Evolutionary conservation across 1,140 invertebrate genomes (phyloP).

Genomic region (Myzus persicae): DNA sequence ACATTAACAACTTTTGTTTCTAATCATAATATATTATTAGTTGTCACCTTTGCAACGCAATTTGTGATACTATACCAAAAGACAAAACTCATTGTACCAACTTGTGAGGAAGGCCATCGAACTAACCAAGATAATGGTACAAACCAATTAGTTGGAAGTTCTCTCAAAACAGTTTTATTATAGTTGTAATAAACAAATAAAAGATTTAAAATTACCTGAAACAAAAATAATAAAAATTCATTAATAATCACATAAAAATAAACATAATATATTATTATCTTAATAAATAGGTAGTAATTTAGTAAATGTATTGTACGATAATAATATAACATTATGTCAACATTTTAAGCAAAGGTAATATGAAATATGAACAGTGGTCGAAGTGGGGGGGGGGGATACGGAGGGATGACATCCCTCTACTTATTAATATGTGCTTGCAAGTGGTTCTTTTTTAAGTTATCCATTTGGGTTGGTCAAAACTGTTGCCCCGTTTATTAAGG

Average conservation of each 20-base stretch:
- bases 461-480: too few relatives aligned
- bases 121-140: constrained; percentile 47
- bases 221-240: neutral
- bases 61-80: constrained; percentile 50
- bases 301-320: neutral
- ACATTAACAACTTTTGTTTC: neutral
- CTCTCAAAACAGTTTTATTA: neutral
- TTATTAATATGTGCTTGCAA: too few relatives aligned
- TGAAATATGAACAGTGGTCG: too few relatives aligned
- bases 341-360: too few relatives aligned
- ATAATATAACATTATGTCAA: too few relatives aligned
- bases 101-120: constrained; percentile 18
- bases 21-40: constrained; percentile 22
- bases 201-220: constrained; percentile 18
- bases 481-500: too few relatives aligned
- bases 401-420: too few relatives aligned
- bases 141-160: constrained; percentile 38
- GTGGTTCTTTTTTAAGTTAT: too few relatives aligned
- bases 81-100: constrained; percentile 27
- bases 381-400: too few relatives aligned
- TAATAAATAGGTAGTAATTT: neutral
- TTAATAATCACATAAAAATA: neutral
- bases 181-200: constrained; percentile 36
- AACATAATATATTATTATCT: neutral
- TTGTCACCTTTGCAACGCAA: constrained; percentile 35